Conservation (phyloP, 2,113 vertebrate species). For the Phyllostomus hastatus region DNA sequence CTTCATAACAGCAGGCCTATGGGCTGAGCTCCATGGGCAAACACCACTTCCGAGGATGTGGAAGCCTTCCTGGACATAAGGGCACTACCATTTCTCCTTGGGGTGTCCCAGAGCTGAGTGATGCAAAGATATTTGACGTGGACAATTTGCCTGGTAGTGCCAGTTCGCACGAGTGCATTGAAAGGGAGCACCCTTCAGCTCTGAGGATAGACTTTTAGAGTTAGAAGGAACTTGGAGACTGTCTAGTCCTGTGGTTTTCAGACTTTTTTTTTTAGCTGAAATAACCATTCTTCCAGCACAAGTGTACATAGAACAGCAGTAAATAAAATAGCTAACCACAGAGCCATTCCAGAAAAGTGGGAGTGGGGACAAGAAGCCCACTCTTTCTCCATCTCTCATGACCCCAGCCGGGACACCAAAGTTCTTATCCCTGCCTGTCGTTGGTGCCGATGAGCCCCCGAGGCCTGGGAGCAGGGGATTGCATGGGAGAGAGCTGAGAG, state of each 20-base stretch:
- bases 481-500: background rate
- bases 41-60: background rate
- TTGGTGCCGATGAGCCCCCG: rapidly evolving
- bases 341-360: background rate
- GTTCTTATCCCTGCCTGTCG: background rate
- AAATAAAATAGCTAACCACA: background rate
- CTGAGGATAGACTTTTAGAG: background rate
- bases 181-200: background rate
- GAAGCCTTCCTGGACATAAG: background rate
- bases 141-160: background rate
- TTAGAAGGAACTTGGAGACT: background rate
- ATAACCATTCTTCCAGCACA: background rate
- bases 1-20: background rate
- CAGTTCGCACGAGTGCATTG: background rate
- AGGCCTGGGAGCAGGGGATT: background rate
- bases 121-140: background rate
- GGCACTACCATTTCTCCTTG: background rate
- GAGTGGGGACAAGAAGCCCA: background rate
- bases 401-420: background rate
- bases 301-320: background rate
- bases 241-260: background rate
- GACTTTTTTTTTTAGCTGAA: background rate
- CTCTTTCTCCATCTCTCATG: background rate
- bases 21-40: background rate
- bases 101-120: background rate